Conservation (phyloP, 2,888 invertebrate species). For the Thecocarcelia acutangulata region DNA sequence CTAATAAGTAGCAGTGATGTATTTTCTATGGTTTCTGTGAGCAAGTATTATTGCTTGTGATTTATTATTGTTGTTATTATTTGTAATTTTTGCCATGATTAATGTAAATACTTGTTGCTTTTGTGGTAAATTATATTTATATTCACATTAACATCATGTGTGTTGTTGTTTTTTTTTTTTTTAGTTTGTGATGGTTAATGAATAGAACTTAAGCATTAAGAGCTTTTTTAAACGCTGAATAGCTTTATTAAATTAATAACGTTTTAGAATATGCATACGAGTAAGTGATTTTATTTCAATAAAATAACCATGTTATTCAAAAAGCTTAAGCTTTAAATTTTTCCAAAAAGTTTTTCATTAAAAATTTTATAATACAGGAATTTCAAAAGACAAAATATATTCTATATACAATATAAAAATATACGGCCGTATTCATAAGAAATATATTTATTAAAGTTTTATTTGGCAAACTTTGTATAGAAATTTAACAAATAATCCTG, state of each 20-base stretch:
- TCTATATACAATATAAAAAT: no score
- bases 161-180: neutral
- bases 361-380: no score
- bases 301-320: no score
- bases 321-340: no score
- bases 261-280: no score
- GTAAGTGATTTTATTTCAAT: no score
- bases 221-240: neutral
- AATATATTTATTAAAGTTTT: no score
- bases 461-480: no score
- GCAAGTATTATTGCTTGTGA: constrained; percentile 31
- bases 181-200: neutral
- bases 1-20: constrained; percentile 36
- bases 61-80: constrained; percentile 52
- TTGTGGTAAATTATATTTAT: constrained; percentile 19
- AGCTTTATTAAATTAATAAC: neutral
- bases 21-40: constrained; percentile 62
- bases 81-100: constrained; percentile 38
- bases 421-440: no score
- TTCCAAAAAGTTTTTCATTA: no score
- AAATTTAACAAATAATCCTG: no score
- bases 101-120: constrained; percentile 23
- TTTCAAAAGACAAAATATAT: no score
- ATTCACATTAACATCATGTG: neutral
- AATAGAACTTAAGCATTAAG: neutral